Evolutionary conservation across 2,888 invertebrate species (phyloP).

Genomic region (Parascotia fuliginaria): DNA sequence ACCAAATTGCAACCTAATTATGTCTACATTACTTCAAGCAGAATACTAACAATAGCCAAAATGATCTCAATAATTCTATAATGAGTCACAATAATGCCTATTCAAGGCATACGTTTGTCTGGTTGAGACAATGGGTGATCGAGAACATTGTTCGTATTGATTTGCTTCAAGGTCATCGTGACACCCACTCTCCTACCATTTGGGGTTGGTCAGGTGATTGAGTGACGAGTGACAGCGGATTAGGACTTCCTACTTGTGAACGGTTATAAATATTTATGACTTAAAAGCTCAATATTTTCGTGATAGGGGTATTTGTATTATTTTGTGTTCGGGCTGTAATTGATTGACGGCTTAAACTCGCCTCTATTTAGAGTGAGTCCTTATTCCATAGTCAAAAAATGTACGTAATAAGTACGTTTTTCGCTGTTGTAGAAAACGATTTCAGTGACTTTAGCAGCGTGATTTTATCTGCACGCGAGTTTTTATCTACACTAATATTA

Average conservation of each 20-base stretch:
- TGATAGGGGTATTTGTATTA: neutral
- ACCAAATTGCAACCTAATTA: neutral
- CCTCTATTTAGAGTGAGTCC: too few relatives aligned
- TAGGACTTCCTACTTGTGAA: conserved; percentile 12
- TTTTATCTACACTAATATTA: too few relatives aligned
- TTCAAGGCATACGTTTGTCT: conserved; percentile 12
- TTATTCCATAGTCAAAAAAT: too few relatives aligned
- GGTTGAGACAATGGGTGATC: conserved; percentile 65
- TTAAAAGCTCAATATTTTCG: neutral
- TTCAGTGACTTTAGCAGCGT: too few relatives aligned
- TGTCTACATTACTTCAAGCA: neutral
- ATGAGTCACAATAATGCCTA: too few relatives aligned
- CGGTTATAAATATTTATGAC: neutral
- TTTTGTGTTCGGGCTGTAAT: too few relatives aligned
- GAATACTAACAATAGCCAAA: conserved; percentile 1
- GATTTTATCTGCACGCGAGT: too few relatives aligned
- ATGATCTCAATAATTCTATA: conserved; percentile 2
- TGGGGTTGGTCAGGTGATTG: conserved; percentile 31
- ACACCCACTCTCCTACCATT: conserved; percentile 50
- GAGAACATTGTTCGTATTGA: conserved; percentile 64
- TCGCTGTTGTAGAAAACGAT: too few relatives aligned
- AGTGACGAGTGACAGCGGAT: conserved; percentile 41
- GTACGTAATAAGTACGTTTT: too few relatives aligned
- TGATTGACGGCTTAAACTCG: too few relatives aligned
- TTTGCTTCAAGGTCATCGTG: conserved; percentile 63